Conservation (phyloP, 2,797 vertebrate genomes). For the Chelidonichthys spinosus region DNA sequence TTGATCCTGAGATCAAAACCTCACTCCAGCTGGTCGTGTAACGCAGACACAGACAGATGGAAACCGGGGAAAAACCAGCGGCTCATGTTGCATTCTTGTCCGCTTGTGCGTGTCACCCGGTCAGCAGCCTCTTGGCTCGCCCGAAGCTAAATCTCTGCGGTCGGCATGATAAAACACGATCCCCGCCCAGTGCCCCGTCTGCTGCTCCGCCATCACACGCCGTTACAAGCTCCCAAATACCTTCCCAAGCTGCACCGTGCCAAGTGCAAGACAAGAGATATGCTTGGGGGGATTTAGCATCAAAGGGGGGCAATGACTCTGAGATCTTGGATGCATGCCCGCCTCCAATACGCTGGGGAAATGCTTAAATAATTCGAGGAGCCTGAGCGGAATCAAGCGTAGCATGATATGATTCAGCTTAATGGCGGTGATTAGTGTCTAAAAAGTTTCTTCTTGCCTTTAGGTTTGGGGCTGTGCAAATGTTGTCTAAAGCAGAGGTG, state of each 20-base stretch:
- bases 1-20: background rate
- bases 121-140: constrained; percentile 34
- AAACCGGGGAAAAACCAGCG: background rate
- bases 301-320: constrained; percentile 43
- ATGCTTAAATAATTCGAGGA: constrained; percentile 21
- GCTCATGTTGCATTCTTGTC: constrained; percentile 26
- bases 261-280: constrained; percentile 62
- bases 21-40: background rate
- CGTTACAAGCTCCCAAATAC: constrained; percentile 65
- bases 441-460: constrained; percentile 19
- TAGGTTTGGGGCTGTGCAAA: constrained; percentile 7
- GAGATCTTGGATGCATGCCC: constrained; percentile 50
- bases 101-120: constrained; percentile 26
- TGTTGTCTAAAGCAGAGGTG: constrained; percentile 8
- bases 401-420: constrained; percentile 32
- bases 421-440: constrained; percentile 28
- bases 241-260: constrained; percentile 51
- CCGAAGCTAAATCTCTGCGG: constrained; percentile 47
- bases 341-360: constrained; percentile 15
- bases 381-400: constrained; percentile 21
- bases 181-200: constrained; percentile 46
- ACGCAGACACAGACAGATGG: background rate
- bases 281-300: constrained; percentile 54
- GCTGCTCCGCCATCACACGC: constrained; percentile 36
- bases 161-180: constrained; percentile 70